phyloP scores from a whole-genome alignment of 2,888 invertebrate genomes.

The Tipula unca region DNA sequence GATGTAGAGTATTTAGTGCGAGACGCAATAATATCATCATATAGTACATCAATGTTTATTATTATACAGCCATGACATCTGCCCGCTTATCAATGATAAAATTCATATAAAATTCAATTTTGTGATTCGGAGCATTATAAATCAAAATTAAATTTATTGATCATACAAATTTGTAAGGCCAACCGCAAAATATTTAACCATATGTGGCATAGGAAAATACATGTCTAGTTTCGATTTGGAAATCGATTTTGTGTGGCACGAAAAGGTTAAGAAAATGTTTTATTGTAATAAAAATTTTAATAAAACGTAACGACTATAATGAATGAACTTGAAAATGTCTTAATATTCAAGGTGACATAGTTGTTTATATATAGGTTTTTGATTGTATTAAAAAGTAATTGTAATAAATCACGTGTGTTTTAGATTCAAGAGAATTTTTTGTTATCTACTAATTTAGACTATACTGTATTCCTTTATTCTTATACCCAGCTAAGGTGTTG shows the following conservation, averaged over 20 bases:
- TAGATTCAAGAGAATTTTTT: too few species aligned
- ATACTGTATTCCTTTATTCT: not conserved
- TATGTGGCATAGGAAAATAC: not conserved
- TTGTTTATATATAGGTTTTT: not conserved
- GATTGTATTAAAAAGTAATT: too few species aligned
- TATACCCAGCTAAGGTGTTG: not conserved
- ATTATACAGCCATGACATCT: not conserved
- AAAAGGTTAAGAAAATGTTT: not conserved
- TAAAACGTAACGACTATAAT: not conserved
- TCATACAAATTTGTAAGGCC: not conserved
- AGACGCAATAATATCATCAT: not conserved
- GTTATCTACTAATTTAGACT: not conserved
- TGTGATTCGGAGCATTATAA: not conserved
- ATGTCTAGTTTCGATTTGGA: not conserved
- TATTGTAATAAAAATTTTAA: not conserved
- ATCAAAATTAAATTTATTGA: not conserved
- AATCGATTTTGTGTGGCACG: not conserved
- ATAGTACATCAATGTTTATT: not conserved
- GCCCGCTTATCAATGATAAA: not conserved
- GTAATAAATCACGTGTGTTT: too few species aligned
- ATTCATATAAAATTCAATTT: not conserved
- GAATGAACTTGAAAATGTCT: not conserved
- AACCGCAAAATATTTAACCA: not conserved
- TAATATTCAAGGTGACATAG: not conserved
- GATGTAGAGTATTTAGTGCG: not conserved